Evolutionary conservation across 2,113 vertebrate species (phyloP).

Genomic region (Corydoras sp.): DNA sequence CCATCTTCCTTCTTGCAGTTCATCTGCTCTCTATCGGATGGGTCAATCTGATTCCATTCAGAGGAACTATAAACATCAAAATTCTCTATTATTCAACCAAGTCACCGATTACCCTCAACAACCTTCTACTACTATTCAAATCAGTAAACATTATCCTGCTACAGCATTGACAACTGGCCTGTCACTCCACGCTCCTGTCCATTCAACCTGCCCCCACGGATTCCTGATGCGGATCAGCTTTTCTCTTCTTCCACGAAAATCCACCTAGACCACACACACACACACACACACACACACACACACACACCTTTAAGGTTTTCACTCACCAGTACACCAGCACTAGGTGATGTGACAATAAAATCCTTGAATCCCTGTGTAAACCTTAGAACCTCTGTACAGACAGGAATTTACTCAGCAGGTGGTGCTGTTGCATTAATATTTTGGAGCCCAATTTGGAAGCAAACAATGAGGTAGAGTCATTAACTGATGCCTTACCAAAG

Average conservation of each 20-base stretch:
- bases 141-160: neutral
- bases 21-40: slow-evolving; percentile 61
- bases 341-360: too few species aligned
- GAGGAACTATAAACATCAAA: slow-evolving; percentile 62
- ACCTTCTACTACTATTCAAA: too few species aligned
- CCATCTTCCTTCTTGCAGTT: slow-evolving; percentile 81
- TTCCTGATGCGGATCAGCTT: slow-evolving; percentile 75
- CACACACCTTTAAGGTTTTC: neutral
- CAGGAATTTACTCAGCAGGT: too few species aligned
- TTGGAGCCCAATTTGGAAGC: too few species aligned
- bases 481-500: too few species aligned
- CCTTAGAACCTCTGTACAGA: too few species aligned
- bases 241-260: slow-evolving; percentile 58
- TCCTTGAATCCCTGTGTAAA: neutral
- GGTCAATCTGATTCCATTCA: slow-evolving; percentile 75
- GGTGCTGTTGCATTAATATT: neutral
- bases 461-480: too few species aligned
- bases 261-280: slow-evolving; percentile 57
- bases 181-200: slow-evolving; percentile 84
- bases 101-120: neutral
- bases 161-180: slow-evolving; percentile 54
- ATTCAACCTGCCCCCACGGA: slow-evolving; percentile 83
- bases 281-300: slow-evolving; percentile 1
- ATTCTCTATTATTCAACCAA: neutral
- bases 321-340: too few species aligned